A percentile compares a stretch with the other conserved stretches of the same genome.
These are phyloP conservation scores for Bimastos eiseni DNA, from an alignment of 2,888 invertebrate species.

Conservation along the genomic window DNA sequence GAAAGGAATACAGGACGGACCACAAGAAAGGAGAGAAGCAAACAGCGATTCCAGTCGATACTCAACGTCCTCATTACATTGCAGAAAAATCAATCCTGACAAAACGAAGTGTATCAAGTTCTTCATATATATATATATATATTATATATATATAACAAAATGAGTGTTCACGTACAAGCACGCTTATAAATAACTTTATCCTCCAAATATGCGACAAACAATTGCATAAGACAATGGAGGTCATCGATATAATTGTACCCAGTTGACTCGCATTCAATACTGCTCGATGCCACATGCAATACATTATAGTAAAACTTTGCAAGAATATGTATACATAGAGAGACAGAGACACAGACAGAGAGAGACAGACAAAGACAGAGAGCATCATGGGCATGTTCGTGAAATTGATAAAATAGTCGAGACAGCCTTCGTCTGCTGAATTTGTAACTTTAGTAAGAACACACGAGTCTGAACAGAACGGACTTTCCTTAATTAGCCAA, in stretches of 20 bases:
- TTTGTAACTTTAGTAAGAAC: neutral
- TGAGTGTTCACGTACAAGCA: neutral
- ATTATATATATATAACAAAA: neutral
- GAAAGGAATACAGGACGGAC: neutral
- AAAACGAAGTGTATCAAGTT: neutral
- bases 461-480: neutral
- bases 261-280: neutral
- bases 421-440: neutral
- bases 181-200: neutral
- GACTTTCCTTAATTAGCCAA: neutral
- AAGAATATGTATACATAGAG: too few relatives aligned
- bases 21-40: too few relatives aligned
- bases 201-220: neutral
- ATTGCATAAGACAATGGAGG: neutral
- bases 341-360: too few relatives aligned
- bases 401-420: too few relatives aligned
- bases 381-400: too few relatives aligned
- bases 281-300: neutral
- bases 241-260: neutral
- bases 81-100: neutral
- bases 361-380: too few relatives aligned
- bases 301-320: too few relatives aligned
- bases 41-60: slow-evolving; percentile 13
- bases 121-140: too few relatives aligned
- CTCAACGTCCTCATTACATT: neutral